A percentile compares a stretch with the other conserved stretches of the same genome.
These are phyloP conservation scores for Felis chaus DNA, from an alignment of 2,113 vertebrate genomes.

Conservation along the genomic window DNA sequence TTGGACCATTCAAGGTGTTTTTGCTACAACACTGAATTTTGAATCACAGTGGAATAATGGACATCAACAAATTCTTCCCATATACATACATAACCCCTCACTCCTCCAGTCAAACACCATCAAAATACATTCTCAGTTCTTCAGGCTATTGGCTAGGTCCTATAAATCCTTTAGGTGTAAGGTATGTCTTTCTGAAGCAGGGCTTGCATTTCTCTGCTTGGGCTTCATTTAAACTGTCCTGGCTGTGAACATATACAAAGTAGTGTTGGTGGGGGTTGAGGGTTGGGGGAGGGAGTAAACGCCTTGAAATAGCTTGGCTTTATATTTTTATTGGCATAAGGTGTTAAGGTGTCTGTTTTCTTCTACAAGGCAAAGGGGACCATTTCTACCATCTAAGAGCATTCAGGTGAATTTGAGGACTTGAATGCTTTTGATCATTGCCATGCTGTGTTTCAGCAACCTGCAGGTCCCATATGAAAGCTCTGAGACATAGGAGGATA, in stretches of 20 bases:
- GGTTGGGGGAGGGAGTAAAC: not conserved
- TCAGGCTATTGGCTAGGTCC: accelerated
- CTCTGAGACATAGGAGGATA: not conserved
- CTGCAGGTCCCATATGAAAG: not conserved
- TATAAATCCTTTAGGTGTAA: not conserved
- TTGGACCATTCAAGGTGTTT: not conserved
- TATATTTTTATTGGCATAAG: not conserved
- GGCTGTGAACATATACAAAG: not conserved
- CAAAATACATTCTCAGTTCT: not conserved
- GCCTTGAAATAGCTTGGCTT: not conserved
- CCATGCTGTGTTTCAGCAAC: not conserved
- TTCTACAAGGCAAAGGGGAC: not conserved
- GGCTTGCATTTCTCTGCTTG: not conserved
- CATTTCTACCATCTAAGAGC: not conserved
- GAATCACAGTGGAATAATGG: not conserved
- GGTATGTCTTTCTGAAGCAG: not conserved
- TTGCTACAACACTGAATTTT: not conserved
- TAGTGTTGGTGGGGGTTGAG: not conserved
- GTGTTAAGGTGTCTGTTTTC: not conserved
- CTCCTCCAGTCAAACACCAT: not conserved
- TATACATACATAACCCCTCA: not conserved
- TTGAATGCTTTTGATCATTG: not conserved
- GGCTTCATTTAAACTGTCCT: not conserved
- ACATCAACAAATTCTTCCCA: not conserved
- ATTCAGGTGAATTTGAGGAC: not conserved